phyloP scores from a whole-genome alignment of 1,140 invertebrate species.

The Mylabris phalerata region DNA sequence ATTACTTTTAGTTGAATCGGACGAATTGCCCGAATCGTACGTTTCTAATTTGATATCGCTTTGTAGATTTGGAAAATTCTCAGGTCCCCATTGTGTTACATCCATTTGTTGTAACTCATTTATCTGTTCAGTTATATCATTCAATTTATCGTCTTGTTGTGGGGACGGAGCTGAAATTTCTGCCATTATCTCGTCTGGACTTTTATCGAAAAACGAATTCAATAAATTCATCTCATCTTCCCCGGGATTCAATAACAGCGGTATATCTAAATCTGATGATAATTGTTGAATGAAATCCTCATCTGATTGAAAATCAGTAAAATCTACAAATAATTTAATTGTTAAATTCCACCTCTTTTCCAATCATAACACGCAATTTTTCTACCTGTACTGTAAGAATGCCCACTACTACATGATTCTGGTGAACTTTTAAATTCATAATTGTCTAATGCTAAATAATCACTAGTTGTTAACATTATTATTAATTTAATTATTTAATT shows the following conservation, averaged over 20 bases:
- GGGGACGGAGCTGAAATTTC: constrained; percentile 26
- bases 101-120: constrained; percentile 26
- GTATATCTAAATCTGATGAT: constrained; percentile 36
- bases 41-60: constrained; percentile 25
- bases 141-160: constrained; percentile 1
- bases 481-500: neutral
- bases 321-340: constrained; percentile 15
- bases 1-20: constrained; percentile 8
- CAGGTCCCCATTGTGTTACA: constrained; percentile 22
- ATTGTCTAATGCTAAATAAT: constrained; percentile 18
- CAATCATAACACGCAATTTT: neutral
- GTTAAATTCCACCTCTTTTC: too few species aligned
- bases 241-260: constrained; percentile 31
- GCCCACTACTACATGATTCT: constrained; percentile 27
- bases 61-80: constrained; percentile 19
- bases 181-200: constrained; percentile 34
- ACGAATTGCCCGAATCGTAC: constrained; percentile 7
- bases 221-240: constrained; percentile 36
- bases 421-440: constrained; percentile 34
- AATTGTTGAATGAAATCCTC: constrained; percentile 38
- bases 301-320: constrained; percentile 29
- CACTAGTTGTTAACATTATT: constrained; percentile 19
- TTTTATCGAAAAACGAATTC: constrained; percentile 34
- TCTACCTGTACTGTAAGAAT: constrained; percentile 29
- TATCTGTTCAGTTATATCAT: constrained; percentile 20